Evolutionary conservation across 1,140 invertebrate species (phyloP).

Genomic region (Dinothrombium tinctorium): DNA sequence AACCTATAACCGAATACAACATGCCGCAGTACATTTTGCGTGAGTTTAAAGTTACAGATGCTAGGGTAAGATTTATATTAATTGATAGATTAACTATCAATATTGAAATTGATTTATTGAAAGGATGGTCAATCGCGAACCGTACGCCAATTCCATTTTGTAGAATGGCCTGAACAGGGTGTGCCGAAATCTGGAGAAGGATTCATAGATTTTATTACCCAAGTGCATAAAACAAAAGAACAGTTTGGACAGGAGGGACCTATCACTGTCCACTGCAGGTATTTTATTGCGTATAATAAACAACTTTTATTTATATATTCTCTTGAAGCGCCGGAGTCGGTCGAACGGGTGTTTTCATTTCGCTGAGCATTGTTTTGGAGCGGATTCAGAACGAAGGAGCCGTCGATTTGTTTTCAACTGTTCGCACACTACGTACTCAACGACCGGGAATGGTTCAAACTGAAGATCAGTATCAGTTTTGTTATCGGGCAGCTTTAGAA

Average conservation of each 20-base stretch:
- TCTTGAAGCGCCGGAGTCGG: slow-evolving; percentile 63
- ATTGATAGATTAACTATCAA: background rate
- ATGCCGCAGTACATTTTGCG: slow-evolving; percentile 96
- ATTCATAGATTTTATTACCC: slow-evolving; percentile 93
- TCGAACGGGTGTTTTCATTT: slow-evolving; percentile 92
- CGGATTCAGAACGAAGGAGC: slow-evolving; percentile 96
- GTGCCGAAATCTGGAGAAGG: slow-evolving; percentile 92
- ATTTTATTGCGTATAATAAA: slow-evolving; percentile 12
- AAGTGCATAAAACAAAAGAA: slow-evolving; percentile 98
- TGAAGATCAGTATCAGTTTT: slow-evolving; percentile 99
- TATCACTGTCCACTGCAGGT: slow-evolving; percentile 95
- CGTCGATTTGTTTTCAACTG: slow-evolving; percentile 96
- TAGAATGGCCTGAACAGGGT: slow-evolving; percentile 89
- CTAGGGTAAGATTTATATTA: slow-evolving; percentile 21
- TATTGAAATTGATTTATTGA: background rate
- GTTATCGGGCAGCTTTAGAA: slow-evolving; percentile 90
- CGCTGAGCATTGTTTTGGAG: slow-evolving; percentile 90
- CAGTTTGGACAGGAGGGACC: slow-evolving; percentile 98
- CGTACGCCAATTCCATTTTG: slow-evolving; percentile 94
- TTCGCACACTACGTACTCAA: slow-evolving; percentile 87
- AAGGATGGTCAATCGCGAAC: slow-evolving; percentile 84
- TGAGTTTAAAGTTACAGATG: slow-evolving; percentile 76
- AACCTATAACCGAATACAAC: slow-evolving; percentile 97
- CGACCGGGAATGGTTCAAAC: slow-evolving; percentile 97
- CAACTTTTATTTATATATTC: slow-evolving; percentile 1